phyloP scores from a whole-genome alignment of 2,113 vertebrate genomes.

The Greenwoodochromis staneri region DNA sequence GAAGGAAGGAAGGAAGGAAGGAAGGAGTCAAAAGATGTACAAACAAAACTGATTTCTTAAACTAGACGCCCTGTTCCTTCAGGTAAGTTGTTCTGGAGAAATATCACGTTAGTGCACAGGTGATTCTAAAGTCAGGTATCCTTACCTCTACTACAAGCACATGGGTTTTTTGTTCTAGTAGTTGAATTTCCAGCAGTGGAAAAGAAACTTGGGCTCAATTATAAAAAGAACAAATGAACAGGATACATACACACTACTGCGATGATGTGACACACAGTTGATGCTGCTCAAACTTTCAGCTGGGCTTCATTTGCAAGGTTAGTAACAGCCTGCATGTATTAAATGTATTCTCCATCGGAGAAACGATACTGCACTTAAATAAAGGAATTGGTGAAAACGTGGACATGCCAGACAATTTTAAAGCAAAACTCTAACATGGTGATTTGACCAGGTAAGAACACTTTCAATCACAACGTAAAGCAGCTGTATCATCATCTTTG shows the following conservation, averaged over 20 bases:
- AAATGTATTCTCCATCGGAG: neutral
- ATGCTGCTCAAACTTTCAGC: neutral
- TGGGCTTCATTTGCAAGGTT: neutral
- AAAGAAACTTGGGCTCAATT: neutral
- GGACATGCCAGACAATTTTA: neutral
- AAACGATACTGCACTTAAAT: neutral
- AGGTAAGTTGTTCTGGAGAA: neutral
- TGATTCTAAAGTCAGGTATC: neutral
- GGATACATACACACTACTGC: neutral
- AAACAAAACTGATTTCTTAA: neutral
- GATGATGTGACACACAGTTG: neutral
- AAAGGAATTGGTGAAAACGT: rapidly evolving
- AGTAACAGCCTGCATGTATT: neutral
- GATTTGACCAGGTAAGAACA: neutral
- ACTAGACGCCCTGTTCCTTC: rapidly evolving
- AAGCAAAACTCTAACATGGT: neutral
- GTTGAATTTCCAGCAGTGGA: neutral
- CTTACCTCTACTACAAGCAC: neutral
- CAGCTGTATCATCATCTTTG: neutral
- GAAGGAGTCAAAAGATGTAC: neutral
- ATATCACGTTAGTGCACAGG: rapidly evolving
- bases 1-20: neutral
- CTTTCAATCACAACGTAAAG: neutral
- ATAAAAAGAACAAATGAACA: neutral
- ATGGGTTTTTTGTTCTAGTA: rapidly evolving